Evolutionary conservation across 2,113 vertebrate species (phyloP).

Genomic region (Platysteira castanea): DNA sequence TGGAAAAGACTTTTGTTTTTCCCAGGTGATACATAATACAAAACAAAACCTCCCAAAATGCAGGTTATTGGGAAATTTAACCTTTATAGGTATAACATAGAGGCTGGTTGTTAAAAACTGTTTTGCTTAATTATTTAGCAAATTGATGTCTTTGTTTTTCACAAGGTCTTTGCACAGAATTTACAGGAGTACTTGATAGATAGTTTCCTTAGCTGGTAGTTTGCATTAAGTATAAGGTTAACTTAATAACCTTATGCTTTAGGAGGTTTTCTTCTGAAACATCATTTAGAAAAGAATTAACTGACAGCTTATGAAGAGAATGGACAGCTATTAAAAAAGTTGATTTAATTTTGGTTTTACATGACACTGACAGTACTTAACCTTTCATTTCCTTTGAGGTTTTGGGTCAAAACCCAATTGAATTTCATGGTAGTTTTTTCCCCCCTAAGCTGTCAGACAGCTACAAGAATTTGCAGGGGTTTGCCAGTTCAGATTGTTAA

Average conservation of each 20-base stretch:
- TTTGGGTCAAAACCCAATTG: background rate
- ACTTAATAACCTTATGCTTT: no score
- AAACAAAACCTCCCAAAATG: background rate
- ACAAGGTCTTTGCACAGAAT: background rate
- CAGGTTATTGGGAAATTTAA: background rate
- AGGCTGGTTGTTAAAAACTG: background rate
- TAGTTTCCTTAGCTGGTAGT: background rate
- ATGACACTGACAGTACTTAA: background rate
- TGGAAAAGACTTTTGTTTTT: background rate
- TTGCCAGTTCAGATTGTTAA: background rate
- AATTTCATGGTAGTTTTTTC: background rate
- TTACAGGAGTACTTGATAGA: background rate
- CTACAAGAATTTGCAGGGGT: background rate
- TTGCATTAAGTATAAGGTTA: background rate
- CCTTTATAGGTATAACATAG: background rate
- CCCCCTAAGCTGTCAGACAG: background rate
- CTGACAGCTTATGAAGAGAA: background rate
- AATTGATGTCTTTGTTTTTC: background rate
- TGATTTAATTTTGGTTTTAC: background rate
- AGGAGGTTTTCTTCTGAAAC: background rate
- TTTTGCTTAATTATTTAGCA: background rate
- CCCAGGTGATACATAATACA: background rate
- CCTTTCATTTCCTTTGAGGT: background rate
- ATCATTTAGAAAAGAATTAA: background rate
- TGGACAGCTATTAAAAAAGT: background rate